These are phyloP conservation scores for Aradophagus sp. DNA, from an alignment of 1,140 invertebrate species.

Conservation along the genomic window DNA sequence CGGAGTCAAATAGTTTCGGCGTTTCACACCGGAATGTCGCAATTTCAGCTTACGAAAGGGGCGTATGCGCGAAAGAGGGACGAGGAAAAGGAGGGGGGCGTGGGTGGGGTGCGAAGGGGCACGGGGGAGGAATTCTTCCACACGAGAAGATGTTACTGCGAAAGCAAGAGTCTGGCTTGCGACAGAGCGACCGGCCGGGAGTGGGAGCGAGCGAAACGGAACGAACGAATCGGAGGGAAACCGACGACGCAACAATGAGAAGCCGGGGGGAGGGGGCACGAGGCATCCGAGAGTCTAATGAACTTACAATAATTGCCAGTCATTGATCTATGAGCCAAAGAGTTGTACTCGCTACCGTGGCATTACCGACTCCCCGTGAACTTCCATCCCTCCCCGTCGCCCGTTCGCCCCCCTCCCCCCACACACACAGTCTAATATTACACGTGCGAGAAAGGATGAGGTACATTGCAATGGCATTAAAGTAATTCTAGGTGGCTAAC, in stretches of 20 bases:
- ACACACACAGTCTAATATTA: constrained; percentile 59
- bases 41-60: constrained; percentile 71
- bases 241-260: constrained; percentile 39
- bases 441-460: constrained; percentile 53
- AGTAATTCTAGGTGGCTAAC: constrained; percentile 59
- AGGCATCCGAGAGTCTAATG: constrained; percentile 66
- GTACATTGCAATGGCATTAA: constrained; percentile 60
- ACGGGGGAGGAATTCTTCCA: constrained; percentile 55
- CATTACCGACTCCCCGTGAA: constrained; percentile 56
- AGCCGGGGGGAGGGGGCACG: constrained; percentile 18
- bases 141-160: constrained; percentile 63
- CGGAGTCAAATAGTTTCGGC: constrained; percentile 75
- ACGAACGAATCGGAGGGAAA: constrained; percentile 39
- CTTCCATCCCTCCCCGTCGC: constrained; percentile 20
- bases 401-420: constrained; percentile 19
- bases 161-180: constrained; percentile 55
- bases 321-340: constrained; percentile 73
- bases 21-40: constrained; percentile 74
- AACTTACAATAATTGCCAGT: constrained; percentile 75
- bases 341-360: constrained; percentile 62
- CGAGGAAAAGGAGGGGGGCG: constrained; percentile 25
- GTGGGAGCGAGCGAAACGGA: constrained; percentile 10
- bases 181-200: constrained; percentile 37
- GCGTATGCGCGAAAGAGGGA: constrained; percentile 52
- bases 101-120: constrained; percentile 33